Percentiles rank a stretch among this genome's conserved stretches.
Evolutionary conservation across 1,140 invertebrate species (phyloP).

Genomic region (Sitobion miscanthi): DNA sequence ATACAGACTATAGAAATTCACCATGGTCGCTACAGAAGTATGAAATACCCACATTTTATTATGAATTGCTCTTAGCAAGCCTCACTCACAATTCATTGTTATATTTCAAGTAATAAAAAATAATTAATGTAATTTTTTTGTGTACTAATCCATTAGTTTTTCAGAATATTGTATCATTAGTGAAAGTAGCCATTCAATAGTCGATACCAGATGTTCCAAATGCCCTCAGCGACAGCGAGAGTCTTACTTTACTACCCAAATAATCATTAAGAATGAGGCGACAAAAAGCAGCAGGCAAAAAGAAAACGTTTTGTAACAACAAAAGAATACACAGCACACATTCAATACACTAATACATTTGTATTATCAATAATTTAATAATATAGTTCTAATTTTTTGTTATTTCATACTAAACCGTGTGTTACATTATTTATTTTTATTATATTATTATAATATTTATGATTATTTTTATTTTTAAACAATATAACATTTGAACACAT

Average conservation of each 20-base stretch:
- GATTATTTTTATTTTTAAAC: constrained; percentile 28
- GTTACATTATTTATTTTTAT: constrained; percentile 26
- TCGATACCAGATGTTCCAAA: constrained; percentile 85
- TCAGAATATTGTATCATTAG: constrained; percentile 70
- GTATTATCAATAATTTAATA: constrained; percentile 31
- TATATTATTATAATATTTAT: constrained; percentile 13
- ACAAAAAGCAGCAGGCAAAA: constrained; percentile 64
- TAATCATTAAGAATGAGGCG: constrained; percentile 83
- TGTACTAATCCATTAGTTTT: constrained; percentile 35
- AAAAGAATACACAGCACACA: constrained; percentile 42
- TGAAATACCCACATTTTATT: constrained; percentile 79
- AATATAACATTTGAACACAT: constrained; percentile 45
- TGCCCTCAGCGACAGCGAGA: constrained; percentile 79
- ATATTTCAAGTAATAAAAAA: constrained; percentile 81
- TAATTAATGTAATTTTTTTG: neutral
- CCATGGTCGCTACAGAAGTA: constrained; percentile 71
- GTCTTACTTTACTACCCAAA: constrained; percentile 86
- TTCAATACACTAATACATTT: constrained; percentile 11
- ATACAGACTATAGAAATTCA: constrained; percentile 83
- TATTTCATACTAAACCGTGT: constrained; percentile 13
- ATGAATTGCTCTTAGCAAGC: constrained; percentile 87
- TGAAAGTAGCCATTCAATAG: constrained; percentile 84
- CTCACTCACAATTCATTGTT: constrained; percentile 82
- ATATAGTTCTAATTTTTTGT: constrained; percentile 13
- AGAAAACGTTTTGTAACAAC: constrained; percentile 49